Evolutionary conservation across 2,888 invertebrate species (phyloP).

Genomic region (Cantharis flavilabris): DNA sequence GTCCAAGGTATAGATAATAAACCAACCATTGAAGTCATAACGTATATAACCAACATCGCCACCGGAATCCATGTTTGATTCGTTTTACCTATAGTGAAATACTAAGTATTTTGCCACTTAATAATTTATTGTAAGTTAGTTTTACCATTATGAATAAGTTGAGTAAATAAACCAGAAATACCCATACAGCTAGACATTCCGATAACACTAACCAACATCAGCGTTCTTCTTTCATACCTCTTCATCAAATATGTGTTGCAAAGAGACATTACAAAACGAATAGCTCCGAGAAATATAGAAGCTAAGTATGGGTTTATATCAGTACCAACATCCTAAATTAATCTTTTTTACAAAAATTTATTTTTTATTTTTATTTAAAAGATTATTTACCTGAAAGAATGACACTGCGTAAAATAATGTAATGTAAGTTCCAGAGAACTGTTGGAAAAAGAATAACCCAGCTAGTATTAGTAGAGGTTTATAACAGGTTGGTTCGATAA

Average conservation of each 20-base stretch:
- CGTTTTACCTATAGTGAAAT: constrained; percentile 38
- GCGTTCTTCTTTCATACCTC: constrained; percentile 57
- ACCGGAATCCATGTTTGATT: constrained; percentile 55
- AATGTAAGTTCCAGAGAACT: constrained; percentile 64
- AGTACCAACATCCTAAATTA: constrained; percentile 57
- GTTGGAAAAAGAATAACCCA: constrained; percentile 61
- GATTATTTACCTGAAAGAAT: constrained; percentile 57
- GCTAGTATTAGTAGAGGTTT: constrained; percentile 62
- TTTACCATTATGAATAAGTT: constrained; percentile 48
- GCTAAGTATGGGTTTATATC: constrained; percentile 58
- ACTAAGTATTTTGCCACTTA: not conserved
- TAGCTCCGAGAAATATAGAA: constrained; percentile 61
- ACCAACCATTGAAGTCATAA: constrained; percentile 63
- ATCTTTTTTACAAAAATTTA: not conserved
- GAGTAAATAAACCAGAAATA: constrained; percentile 60
- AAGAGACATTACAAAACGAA: constrained; percentile 61
- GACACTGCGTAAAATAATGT: constrained; percentile 64
- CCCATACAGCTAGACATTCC: constrained; percentile 62
- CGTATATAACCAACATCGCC: constrained; percentile 58
- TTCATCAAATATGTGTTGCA: constrained; percentile 60
- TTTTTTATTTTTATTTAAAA: not conserved
- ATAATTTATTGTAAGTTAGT: not conserved
- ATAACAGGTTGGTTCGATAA: constrained; percentile 62
- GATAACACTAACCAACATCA: constrained; percentile 58
- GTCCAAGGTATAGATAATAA: constrained; percentile 65